Conservation (phyloP, 2,888 invertebrate species). For the Gnatocerus cornutus region DNA sequence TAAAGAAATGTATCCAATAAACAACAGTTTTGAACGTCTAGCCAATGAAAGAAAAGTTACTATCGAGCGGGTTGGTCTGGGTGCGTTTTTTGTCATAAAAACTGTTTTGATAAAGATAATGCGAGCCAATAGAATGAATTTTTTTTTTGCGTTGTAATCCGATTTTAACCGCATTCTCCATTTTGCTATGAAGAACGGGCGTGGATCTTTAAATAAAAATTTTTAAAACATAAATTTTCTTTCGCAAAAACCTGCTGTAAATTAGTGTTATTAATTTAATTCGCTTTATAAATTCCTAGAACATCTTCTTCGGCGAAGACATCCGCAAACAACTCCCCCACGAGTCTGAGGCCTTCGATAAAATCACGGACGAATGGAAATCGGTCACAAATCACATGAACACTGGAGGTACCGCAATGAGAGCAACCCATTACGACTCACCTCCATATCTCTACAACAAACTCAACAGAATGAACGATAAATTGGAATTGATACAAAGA, state of each 20-base stretch:
- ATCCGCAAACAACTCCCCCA: slow-evolving; percentile 87
- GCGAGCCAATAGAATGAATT: too few relatives aligned
- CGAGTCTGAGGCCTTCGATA: slow-evolving; percentile 84
- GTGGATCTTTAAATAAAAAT: too few relatives aligned
- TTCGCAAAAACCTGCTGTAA: slow-evolving; percentile 35
- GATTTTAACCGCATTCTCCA: too few relatives aligned
- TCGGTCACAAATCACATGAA: slow-evolving; percentile 76
- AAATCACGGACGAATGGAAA: slow-evolving; percentile 82
- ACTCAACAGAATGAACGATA: slow-evolving; percentile 82
- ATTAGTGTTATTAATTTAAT: neutral
- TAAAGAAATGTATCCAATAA: too few relatives aligned
- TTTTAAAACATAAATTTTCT: slow-evolving; percentile 14
- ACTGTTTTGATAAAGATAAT: too few relatives aligned
- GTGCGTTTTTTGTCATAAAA: too few relatives aligned
- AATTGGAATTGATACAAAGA: slow-evolving; percentile 86
- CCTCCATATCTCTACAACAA: slow-evolving; percentile 78
- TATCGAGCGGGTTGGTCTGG: too few relatives aligned
- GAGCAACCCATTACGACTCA: slow-evolving; percentile 77
- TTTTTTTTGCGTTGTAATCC: too few relatives aligned
- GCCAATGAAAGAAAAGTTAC: too few relatives aligned
- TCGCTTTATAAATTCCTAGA: slow-evolving; percentile 69
- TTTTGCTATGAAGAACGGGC: too few relatives aligned
- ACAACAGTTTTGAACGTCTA: too few relatives aligned
- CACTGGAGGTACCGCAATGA: slow-evolving; percentile 75
- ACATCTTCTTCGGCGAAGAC: slow-evolving; percentile 91